Evolutionary conservation across 1,140 invertebrate genomes (phyloP).

Genomic region (Orussus abietinus): DNA sequence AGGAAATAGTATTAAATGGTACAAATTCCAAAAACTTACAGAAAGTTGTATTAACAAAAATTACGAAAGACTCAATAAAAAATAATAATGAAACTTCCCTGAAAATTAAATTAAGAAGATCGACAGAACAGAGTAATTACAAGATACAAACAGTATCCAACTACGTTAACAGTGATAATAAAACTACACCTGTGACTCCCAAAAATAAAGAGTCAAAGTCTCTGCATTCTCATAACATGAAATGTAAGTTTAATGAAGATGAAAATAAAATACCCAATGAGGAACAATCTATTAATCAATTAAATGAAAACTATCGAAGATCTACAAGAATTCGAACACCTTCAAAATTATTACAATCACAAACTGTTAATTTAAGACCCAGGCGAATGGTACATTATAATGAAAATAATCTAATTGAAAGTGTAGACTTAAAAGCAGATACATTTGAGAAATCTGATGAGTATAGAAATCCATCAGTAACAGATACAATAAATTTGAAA

Average conservation of each 20-base stretch:
- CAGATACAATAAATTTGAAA: too few species aligned
- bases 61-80: not conserved
- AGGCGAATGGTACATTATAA: too few species aligned
- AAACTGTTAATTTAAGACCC: too few species aligned
- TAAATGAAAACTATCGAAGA: conserved; percentile 2
- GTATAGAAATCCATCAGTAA: too few species aligned
- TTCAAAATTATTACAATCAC: too few species aligned
- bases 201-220: not conserved
- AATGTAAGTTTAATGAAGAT: conserved; percentile 1
- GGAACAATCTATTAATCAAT: not conserved
- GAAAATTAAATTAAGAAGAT: conserved; percentile 25
- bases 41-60: conserved; percentile 1
- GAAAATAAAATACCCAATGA: not conserved
- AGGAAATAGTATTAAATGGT: not conserved
- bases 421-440: too few species aligned
- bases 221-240: not conserved
- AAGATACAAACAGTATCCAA: conserved; percentile 23
- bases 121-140: conserved; percentile 32
- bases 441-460: too few species aligned
- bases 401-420: too few species aligned
- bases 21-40: not conserved
- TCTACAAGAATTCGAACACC: too few species aligned
- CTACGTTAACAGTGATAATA: conserved; percentile 1
- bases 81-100: conserved; percentile 13
- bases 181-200: conserved; percentile 2